These are phyloP conservation scores for Sesamia inferens DNA, from an alignment of 2,888 invertebrate species.

Conservation along the genomic window DNA sequence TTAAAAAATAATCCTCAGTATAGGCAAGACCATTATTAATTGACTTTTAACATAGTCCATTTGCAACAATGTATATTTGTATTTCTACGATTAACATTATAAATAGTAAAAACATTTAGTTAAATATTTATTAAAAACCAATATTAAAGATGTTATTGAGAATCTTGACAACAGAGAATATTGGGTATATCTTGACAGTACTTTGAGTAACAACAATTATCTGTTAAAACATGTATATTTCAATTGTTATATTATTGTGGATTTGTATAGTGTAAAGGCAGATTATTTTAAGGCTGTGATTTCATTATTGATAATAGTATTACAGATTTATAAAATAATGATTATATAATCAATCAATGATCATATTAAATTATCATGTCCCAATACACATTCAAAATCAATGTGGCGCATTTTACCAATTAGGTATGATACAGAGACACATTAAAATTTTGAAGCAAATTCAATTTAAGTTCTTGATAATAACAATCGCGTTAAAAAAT, in stretches of 20 bases:
- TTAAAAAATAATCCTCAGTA: slow-evolving; percentile 43
- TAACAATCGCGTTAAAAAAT: slow-evolving; percentile 80
- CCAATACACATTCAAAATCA: slow-evolving; percentile 43
- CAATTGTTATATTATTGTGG: slow-evolving; percentile 28
- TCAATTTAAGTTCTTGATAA: slow-evolving; percentile 74
- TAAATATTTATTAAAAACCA: slow-evolving; percentile 57
- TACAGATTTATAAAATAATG: slow-evolving; percentile 48
- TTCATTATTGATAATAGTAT: slow-evolving; percentile 29
- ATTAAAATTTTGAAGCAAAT: slow-evolving; percentile 66
- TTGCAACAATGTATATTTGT: slow-evolving; percentile 53
- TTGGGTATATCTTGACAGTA: slow-evolving; percentile 12
- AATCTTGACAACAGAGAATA: slow-evolving; percentile 63
- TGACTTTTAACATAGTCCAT: slow-evolving; percentile 38
- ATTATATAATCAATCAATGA: slow-evolving; percentile 36
- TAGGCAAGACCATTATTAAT: slow-evolving; percentile 16
- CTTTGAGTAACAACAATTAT: slow-evolving; percentile 20
- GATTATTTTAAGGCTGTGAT: slow-evolving; percentile 61
- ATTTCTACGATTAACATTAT: slow-evolving; percentile 57
- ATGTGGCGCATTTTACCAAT: slow-evolving; percentile 44
- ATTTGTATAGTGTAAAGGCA: slow-evolving; percentile 34
- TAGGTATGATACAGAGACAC: slow-evolving; percentile 58
- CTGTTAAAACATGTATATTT: slow-evolving; percentile 22
- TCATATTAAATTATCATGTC: slow-evolving; percentile 26
- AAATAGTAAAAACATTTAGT: slow-evolving; percentile 59
- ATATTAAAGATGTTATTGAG: slow-evolving; percentile 49